Evolutionary conservation across 2,113 vertebrate genomes (phyloP).

Genomic region (Bos indicus): DNA sequence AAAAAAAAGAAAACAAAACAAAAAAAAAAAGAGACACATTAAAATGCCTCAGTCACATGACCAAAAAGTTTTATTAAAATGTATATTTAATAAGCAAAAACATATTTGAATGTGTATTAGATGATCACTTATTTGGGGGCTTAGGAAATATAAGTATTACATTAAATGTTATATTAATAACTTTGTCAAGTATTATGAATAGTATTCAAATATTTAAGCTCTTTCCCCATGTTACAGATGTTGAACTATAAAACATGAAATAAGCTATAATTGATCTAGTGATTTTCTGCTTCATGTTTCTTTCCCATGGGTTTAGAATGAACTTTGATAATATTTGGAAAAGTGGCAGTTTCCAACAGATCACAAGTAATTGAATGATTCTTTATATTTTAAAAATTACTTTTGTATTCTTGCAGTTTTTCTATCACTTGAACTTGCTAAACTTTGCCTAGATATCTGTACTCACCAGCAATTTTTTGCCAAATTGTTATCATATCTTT

Average conservation of each 20-base stretch:
- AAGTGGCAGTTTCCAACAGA: neutral
- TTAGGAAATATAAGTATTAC: neutral
- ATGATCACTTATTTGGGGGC: neutral
- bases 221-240: neutral
- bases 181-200: neutral
- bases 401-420: neutral
- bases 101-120: neutral
- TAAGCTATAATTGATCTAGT: neutral
- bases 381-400: slow-evolving; percentile 16
- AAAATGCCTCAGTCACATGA: neutral
- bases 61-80: neutral
- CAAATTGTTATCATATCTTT: slow-evolving; percentile 47
- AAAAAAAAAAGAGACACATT: no score
- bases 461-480: neutral
- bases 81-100: neutral
- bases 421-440: slow-evolving; percentile 24
- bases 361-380: neutral
- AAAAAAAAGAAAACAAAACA: no score
- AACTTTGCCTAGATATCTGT: neutral
- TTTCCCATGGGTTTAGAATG: neutral
- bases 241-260: neutral
- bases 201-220: neutral
- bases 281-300: neutral
- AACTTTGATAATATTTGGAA: neutral
- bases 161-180: neutral